phyloP scores from a whole-genome alignment of 1,140 invertebrate genomes.

The Drosophila murphyi region DNA sequence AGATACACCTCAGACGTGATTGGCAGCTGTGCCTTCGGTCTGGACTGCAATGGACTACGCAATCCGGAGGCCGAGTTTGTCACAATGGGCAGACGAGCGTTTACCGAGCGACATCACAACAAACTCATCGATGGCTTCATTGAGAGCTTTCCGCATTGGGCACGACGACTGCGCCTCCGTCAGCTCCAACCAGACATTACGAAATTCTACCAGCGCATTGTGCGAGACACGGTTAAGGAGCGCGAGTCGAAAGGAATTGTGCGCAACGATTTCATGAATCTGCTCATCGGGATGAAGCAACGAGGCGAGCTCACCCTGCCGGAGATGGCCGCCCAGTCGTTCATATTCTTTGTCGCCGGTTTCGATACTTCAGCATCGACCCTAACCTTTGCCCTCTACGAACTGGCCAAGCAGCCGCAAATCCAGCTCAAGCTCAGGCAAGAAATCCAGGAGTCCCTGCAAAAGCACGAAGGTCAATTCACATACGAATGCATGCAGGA shows the following conservation, averaged over 20 bases:
- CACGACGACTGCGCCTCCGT: conserved; percentile 57
- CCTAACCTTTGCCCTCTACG: conserved; percentile 86
- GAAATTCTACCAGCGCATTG: conserved; percentile 85
- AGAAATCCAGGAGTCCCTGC: conserved; percentile 86
- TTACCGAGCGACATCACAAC: conserved; percentile 57
- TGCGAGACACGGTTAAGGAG: conserved; percentile 85
- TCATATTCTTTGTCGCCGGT: conserved; percentile 86
- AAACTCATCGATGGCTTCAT: conserved; percentile 66
- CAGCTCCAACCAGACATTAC: conserved; percentile 82
- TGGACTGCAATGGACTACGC: conserved; percentile 86
- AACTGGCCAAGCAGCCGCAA: conserved; percentile 87
- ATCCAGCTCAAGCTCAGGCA: conserved; percentile 86
- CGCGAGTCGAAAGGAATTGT: conserved; percentile 85
- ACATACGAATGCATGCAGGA: conserved; percentile 85
- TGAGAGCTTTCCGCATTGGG: conserved; percentile 62
- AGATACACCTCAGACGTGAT: conserved; percentile 88
- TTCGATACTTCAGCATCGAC: conserved; percentile 88
- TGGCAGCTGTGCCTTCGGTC: conserved; percentile 87
- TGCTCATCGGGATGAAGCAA: conserved; percentile 84
- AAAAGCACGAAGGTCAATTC: conserved; percentile 69
- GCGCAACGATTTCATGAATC: conserved; percentile 86
- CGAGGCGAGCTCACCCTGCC: conserved; percentile 59
- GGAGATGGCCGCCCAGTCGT: conserved; percentile 81
- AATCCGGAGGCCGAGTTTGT: conserved; percentile 86
- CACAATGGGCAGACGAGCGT: conserved; percentile 73